Evolutionary conservation across 1,140 invertebrate genomes (phyloP).

Genomic region (Rhopalosiphum maidis): DNA sequence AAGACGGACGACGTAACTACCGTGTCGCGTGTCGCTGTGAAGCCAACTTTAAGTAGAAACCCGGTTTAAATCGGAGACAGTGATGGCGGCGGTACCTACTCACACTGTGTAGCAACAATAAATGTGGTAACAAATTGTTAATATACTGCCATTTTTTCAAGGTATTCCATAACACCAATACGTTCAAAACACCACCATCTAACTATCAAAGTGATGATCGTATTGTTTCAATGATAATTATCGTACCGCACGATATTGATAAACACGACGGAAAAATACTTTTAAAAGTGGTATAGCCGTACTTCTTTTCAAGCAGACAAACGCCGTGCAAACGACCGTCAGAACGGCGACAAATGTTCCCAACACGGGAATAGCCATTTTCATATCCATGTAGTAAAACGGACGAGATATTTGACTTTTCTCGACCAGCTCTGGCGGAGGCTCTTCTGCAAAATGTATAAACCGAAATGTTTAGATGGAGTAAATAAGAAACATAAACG

Average conservation of each 20-base stretch:
- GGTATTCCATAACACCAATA: no score
- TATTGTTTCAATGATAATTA: neutral
- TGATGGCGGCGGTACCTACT: no score
- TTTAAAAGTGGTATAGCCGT: neutral
- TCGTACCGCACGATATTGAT: neutral
- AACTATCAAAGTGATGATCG: no score
- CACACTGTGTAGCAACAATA: no score
- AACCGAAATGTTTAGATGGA: neutral
- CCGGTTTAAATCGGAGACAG: no score
- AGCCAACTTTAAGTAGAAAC: no score
- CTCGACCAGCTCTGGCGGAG: slow-evolving; percentile 43
- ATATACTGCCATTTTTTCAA: no score
- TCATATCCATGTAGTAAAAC: slow-evolving; percentile 49
- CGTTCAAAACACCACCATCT: no score
- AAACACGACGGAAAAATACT: neutral
- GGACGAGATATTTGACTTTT: slow-evolving; percentile 41
- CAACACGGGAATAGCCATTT: slow-evolving; percentile 2
- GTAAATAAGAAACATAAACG: neutral
- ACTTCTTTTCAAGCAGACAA: slow-evolving; percentile 43
- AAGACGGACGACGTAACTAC: no score
- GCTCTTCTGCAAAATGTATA: slow-evolving; percentile 60
- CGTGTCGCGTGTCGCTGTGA: no score
- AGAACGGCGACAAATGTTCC: neutral
- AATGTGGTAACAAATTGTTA: no score
- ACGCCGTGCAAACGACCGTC: neutral